phyloP scores from a whole-genome alignment of 2,888 invertebrate species.

The Hypselothyrea guttata region DNA sequence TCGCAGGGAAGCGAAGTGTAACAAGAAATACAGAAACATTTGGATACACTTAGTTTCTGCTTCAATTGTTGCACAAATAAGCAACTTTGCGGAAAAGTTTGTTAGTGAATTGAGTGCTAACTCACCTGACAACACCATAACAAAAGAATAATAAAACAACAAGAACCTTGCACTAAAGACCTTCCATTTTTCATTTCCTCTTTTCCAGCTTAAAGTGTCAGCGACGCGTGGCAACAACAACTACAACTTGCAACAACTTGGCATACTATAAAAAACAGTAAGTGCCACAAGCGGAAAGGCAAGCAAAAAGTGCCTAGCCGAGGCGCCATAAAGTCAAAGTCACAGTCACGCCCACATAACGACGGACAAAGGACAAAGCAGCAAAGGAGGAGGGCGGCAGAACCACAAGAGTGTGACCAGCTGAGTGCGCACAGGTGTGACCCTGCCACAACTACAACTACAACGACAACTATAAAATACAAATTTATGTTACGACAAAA shows the following conservation, averaged over 20 bases:
- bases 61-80: constrained; percentile 38
- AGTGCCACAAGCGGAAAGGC: constrained; percentile 11
- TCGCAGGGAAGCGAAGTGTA: not conserved
- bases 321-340: not conserved
- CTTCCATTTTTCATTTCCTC: constrained; percentile 65
- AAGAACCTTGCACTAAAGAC: constrained; percentile 50
- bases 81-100: constrained; percentile 35
- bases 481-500: constrained; percentile 56
- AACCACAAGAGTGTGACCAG: constrained; percentile 1
- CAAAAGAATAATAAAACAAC: constrained; percentile 7
- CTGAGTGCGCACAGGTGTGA: constrained; percentile 39
- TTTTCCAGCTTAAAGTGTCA: constrained; percentile 66
- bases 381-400: no score
- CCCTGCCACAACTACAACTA: constrained; percentile 7
- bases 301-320: constrained; percentile 6
- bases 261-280: constrained; percentile 4
- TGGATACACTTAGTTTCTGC: constrained; percentile 10
- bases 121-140: constrained; percentile 21
- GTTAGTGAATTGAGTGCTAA: constrained; percentile 28
- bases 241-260: constrained; percentile 11
- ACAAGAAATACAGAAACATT: constrained; percentile 14
- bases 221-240: constrained; percentile 33
- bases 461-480: constrained; percentile 14
- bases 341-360: not conserved
- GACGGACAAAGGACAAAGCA: constrained; percentile 8